Base-by-base conservation (phyloP, 2,113 vertebrate species). In the Myxocyprinus asiaticus region DNA sequence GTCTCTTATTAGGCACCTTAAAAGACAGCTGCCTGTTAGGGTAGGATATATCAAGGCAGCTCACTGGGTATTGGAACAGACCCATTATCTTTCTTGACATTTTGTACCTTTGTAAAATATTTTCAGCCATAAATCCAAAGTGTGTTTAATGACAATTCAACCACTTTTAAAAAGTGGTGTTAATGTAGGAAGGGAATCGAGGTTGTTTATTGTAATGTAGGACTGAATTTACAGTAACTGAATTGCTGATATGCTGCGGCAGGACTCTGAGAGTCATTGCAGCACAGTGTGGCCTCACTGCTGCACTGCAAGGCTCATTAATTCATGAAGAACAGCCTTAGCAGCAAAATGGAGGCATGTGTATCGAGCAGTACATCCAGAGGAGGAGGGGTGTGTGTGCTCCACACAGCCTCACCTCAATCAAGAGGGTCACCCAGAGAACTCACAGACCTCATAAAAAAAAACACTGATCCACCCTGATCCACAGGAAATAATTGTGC, bases 241-340 rank as follows among this genome's bases (percentile, higher is more conserved):
- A 65, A 43, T 9, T 70, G 45, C 45, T 69, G 65, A 76, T 17
- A 33, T 56, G 47, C 33, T 81, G 77, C 50, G 51, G 71, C 81
- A 70, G 67, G 58, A 43, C 66, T 53, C 45, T 64, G 73, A 48
- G 51, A 65, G 45, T 67, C 64, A 48, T 62, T 63, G 72, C 67
- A 71, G 56, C 15, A 47, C 59, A 65, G 70, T n/a, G 42, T 47
- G 53, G 59, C 12, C 22, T 62, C 59, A 50, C 58, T 64, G 63
- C 55, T 5, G 33, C 17, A 76, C 22, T 66, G 50, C 61, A 70
- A 77, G 62, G 12, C 42, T 83, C 59, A 85, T 81, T 81, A 83
- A 85, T 83, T 83, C 67, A 85, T 72, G 76, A 83, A n/a, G 12
- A 61, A 61, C 42, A 63, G 70, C 45, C 42, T 55, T 11, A 76